Percentiles rank a stretch among this genome's conserved stretches.
Conservation (phyloP, 2,888 invertebrate genomes). For the Nudaria mundana region DNA sequence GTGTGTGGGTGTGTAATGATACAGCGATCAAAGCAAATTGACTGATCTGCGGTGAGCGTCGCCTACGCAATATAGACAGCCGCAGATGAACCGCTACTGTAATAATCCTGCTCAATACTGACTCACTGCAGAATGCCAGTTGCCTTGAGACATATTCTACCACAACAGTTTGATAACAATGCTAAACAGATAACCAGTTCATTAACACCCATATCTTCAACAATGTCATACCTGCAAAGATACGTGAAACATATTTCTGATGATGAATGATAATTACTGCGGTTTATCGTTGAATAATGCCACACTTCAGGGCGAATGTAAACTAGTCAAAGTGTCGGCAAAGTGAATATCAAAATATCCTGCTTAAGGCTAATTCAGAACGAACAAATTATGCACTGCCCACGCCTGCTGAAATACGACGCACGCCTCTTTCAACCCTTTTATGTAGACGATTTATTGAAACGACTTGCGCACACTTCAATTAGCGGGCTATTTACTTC, state of each 20-base stretch:
- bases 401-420: slow-evolving; percentile 70
- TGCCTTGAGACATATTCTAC: slow-evolving; percentile 1
- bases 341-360: slow-evolving; percentile 66
- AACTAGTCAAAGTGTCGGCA: slow-evolving; percentile 56
- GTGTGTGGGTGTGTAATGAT: slow-evolving; percentile 44
- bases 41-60: slow-evolving; percentile 40
- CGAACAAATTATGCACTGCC: slow-evolving; percentile 70
- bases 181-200: slow-evolving; percentile 21
- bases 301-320: slow-evolving; percentile 45
- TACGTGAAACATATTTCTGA: slow-evolving; percentile 25
- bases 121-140: slow-evolving; percentile 8
- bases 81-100: slow-evolving; percentile 24
- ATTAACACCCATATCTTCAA: slow-evolving; percentile 24
- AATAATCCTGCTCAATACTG: slow-evolving; percentile 20
- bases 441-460: slow-evolving; percentile 73
- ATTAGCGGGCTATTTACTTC: slow-evolving; percentile 53
- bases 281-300: slow-evolving; percentile 33
- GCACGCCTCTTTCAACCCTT: slow-evolving; percentile 70
- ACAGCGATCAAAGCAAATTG: slow-evolving; percentile 48
- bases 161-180: slow-evolving; percentile 7
- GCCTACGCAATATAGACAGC: slow-evolving; percentile 18
- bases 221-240: slow-evolving; percentile 19
- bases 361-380: slow-evolving; percentile 69
- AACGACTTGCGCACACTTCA: slow-evolving; percentile 59
- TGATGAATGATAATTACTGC: slow-evolving; percentile 27